Evolutionary conservation across 64 coral and sea anemone genomes (phyloP).

Genomic region (Acropora yongei): DNA sequence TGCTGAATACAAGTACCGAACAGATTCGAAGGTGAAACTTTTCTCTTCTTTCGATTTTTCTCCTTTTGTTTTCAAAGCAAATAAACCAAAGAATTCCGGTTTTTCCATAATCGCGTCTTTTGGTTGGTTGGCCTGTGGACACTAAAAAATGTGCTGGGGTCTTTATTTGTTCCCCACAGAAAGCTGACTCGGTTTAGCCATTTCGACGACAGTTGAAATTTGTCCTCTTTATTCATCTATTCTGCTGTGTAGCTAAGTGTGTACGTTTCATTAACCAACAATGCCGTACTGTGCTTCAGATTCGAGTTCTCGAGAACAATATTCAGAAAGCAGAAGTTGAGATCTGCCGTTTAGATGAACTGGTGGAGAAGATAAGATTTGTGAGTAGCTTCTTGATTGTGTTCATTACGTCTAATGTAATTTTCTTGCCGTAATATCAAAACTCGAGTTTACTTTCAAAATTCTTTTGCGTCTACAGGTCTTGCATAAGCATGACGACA

Average conservation of each 20-base stretch:
- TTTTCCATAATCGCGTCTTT: no score
- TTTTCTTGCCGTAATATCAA: no score
- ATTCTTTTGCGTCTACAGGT: slow-evolving; percentile 10
- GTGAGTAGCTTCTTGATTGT: slow-evolving; percentile 41
- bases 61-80: neutral
- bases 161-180: no score
- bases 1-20: slow-evolving; percentile 59
- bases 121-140: no score
- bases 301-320: slow-evolving; percentile 70
- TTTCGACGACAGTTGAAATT: no score
- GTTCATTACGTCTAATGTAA: neutral
- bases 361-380: slow-evolving; percentile 79
- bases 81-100: neutral
- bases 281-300: slow-evolving; percentile 25
- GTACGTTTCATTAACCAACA: no score
- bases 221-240: no score
- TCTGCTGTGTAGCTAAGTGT: no score
- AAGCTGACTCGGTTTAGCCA: no score
- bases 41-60: neutral
- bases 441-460: no score
- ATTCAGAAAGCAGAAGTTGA: slow-evolving; percentile 85
- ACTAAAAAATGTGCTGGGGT: no score
- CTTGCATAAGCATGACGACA: slow-evolving; percentile 36
- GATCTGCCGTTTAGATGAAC: slow-evolving; percentile 69
- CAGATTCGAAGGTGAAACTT: slow-evolving; percentile 59